Evolutionary conservation across 1,140 invertebrate genomes (phyloP).

Genomic region (Probaryconus sp.): DNA sequence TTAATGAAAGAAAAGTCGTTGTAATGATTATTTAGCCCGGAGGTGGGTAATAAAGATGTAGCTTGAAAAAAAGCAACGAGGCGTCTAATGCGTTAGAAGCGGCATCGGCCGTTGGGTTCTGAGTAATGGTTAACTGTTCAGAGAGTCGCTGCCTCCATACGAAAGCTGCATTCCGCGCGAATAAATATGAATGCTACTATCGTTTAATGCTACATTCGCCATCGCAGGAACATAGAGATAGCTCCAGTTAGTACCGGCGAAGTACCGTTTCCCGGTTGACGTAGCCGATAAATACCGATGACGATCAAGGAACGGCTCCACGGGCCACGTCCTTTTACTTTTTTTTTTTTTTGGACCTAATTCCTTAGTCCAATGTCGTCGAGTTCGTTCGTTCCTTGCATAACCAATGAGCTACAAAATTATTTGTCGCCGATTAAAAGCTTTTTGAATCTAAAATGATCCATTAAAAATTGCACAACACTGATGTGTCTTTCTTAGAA

Average conservation of each 20-base stretch:
- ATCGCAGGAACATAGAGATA: constrained; percentile 39
- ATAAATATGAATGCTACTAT: constrained; percentile 56
- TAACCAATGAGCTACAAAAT: too few species aligned
- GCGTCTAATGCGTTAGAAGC: constrained; percentile 44
- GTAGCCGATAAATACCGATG: constrained; percentile 34
- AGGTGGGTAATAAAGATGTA: constrained; percentile 35
- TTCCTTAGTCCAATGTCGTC: too few species aligned
- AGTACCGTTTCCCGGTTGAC: constrained; percentile 49
- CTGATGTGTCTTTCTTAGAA: too few species aligned
- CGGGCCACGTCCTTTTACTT: constrained; percentile 7
- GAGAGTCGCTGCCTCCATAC: constrained; percentile 27
- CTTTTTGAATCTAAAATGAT: too few species aligned
- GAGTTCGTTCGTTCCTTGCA: too few species aligned
- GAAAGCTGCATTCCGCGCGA: constrained; percentile 46
- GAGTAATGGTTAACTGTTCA: constrained; percentile 43
- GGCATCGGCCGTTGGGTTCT: constrained; percentile 14
- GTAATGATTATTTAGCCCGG: constrained; percentile 33
- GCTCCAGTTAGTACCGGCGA: constrained; percentile 40
- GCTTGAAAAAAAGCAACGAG: constrained; percentile 40
- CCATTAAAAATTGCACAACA: too few species aligned
- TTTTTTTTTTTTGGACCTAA: too few species aligned
- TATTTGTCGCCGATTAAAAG: too few species aligned
- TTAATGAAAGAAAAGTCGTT: constrained; percentile 39
- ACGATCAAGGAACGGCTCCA: constrained; percentile 2
- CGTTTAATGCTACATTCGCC: constrained; percentile 29